Evolutionary conservation across 2,888 invertebrate species (phyloP).

Genomic region (Salticus scenicus): DNA sequence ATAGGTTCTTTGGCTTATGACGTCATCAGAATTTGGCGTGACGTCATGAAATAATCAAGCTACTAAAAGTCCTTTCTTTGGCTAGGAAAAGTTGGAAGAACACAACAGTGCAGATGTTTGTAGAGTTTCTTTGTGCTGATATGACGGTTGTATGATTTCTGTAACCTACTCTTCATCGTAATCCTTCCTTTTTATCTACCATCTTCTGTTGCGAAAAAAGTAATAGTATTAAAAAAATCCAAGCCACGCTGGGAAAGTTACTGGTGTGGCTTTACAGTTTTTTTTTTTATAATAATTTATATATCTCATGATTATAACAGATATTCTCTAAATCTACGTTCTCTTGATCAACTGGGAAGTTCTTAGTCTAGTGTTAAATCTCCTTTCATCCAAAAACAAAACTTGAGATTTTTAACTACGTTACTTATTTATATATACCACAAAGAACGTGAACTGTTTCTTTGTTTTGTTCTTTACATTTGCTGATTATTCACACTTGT

Average conservation of each 20-base stretch:
- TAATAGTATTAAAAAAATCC: constrained; percentile 55
- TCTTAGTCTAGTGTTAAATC: constrained; percentile 54
- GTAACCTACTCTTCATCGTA: constrained; percentile 35
- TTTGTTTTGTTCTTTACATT: constrained; percentile 69
- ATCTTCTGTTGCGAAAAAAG: constrained; percentile 58
- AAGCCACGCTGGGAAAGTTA: constrained; percentile 49
- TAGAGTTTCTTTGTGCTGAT: constrained; percentile 70
- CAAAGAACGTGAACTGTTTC: constrained; percentile 54
- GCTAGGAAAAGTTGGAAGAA: constrained; percentile 70
- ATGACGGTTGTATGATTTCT: constrained; percentile 65
- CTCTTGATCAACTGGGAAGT: constrained; percentile 56
- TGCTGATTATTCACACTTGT: constrained; percentile 31
- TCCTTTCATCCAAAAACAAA: constrained; percentile 43
- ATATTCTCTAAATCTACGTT: constrained; percentile 69
- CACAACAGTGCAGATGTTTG: constrained; percentile 70
- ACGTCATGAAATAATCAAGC: constrained; percentile 61
- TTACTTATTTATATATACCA: constrained; percentile 55
- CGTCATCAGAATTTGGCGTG: constrained; percentile 79
- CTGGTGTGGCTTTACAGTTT: constrained; percentile 46
- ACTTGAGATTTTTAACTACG: constrained; percentile 44
- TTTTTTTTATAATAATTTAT: constrained; percentile 31
- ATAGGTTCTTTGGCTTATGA: constrained; percentile 79
- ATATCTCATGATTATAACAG: constrained; percentile 58
- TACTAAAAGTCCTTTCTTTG: constrained; percentile 68
- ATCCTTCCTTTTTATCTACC: constrained; percentile 55